A percentile compares a stretch with the other conserved stretches of the same genome.
These are phyloP conservation scores for Astreopora myriophthalma DNA, from an alignment of 64 coral and sea anemone genomes.

Conservation along the genomic window DNA sequence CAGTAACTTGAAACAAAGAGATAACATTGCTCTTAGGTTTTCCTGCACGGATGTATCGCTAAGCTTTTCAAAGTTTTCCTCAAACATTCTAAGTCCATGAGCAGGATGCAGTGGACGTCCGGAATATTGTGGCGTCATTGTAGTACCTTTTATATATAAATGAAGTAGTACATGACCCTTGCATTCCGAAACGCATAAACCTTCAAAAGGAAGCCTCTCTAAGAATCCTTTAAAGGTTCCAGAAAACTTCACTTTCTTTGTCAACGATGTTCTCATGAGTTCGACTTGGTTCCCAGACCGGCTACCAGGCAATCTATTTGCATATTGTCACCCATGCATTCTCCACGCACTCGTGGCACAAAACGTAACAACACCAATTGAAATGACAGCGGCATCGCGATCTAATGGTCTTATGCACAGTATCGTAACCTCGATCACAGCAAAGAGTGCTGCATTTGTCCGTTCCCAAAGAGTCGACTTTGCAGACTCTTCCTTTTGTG, in stretches of 20 bases:
- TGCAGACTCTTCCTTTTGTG: constrained; percentile 66
- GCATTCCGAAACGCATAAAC: not conserved
- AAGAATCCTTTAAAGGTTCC: not conserved
- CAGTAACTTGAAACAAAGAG: too few species aligned
- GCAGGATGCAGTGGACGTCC: not conserved
- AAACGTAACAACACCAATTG: constrained; percentile 94
- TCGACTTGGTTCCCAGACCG: not conserved
- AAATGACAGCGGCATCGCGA: constrained; percentile 83
- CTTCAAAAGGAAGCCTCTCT: not conserved
- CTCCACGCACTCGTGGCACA: constrained; percentile 75
- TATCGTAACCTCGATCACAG: constrained; percentile 64
- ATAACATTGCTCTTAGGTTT: not conserved
- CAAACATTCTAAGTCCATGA: too few species aligned
- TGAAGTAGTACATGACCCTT: not conserved
- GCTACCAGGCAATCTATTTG: not conserved
- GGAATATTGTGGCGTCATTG: not conserved
- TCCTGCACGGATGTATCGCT: not conserved
- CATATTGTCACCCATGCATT: constrained; percentile 39
- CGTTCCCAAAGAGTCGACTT: constrained; percentile 66
- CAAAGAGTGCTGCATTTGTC: constrained; percentile 78
- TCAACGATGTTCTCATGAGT: not conserved
- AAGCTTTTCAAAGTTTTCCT: too few species aligned
- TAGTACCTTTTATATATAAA: too few species aligned
- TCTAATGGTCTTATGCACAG: constrained; percentile 7
- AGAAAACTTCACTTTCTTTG: not conserved